phyloP scores from a whole-genome alignment of 2,888 invertebrate species.

The Pristionchus arcanus region DNA sequence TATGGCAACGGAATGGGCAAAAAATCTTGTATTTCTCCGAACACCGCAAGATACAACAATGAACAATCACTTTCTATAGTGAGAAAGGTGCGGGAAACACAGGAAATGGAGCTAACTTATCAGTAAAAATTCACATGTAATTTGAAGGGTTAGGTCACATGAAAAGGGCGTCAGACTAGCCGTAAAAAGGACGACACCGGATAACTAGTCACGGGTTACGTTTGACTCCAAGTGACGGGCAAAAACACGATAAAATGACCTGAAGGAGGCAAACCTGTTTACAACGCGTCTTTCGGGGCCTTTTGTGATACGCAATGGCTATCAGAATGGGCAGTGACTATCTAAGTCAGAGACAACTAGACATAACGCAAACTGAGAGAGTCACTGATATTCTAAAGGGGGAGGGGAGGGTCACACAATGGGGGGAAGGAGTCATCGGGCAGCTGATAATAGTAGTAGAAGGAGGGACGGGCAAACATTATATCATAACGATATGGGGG shows the following conservation, averaged over 20 bases:
- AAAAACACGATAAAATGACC: not conserved
- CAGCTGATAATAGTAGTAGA: not conserved
- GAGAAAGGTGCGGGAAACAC: not conserved
- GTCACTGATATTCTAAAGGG: too few species aligned
- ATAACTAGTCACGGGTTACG: not conserved
- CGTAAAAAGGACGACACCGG: not conserved
- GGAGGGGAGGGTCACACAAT: not conserved
- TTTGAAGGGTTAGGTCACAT: not conserved
- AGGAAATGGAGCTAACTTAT: not conserved
- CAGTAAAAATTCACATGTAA: not conserved
- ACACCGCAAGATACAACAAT: not conserved
- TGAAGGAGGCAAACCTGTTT: not conserved
- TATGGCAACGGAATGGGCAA: slow-evolving; percentile 6
- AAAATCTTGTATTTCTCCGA: not conserved
- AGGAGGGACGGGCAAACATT: not conserved
- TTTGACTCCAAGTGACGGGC: not conserved
- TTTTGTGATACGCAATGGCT: not conserved
- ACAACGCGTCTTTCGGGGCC: not conserved
- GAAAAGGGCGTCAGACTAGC: not conserved
- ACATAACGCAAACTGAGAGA: too few species aligned
- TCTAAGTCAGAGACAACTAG: not conserved
- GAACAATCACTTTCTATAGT: not conserved
- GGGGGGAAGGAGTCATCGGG: not conserved
- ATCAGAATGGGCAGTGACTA: not conserved
- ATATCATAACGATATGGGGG: not conserved